phyloP scores from a whole-genome alignment of 1,140 invertebrate genomes.

The Alviniconcha marisindica region DNA sequence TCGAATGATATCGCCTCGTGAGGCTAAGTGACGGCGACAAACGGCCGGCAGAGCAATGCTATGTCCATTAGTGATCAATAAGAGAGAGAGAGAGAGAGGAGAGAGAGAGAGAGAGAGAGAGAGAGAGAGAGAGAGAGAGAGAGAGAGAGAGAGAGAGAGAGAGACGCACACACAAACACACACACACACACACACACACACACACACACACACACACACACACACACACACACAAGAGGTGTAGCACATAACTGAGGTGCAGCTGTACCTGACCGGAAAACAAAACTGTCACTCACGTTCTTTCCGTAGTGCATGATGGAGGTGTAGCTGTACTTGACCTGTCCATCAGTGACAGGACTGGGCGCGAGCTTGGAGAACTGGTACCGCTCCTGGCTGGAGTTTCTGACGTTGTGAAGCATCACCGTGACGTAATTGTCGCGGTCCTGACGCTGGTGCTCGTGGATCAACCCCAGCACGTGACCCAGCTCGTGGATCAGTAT shows the following conservation, averaged over 20 bases:
- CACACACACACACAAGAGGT: constrained; percentile 3
- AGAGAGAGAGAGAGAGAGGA: no score
- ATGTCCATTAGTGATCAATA: no score
- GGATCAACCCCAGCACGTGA: constrained; percentile 53
- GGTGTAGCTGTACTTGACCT: constrained; percentile 78
- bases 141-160: no score
- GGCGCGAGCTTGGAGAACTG: constrained; percentile 76
- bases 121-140: no score
- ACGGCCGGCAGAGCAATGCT: no score
- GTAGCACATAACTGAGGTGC: no score
- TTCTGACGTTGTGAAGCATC: constrained; percentile 81
- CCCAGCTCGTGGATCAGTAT: constrained; percentile 54
- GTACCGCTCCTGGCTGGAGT: constrained; percentile 73
- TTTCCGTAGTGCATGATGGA: constrained; percentile 70
- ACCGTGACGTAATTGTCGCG: constrained; percentile 73
- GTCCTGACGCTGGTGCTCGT: constrained; percentile 55
- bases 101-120: no score
- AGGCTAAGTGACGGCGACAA: no score
- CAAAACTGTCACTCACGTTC: constrained; percentile 49
- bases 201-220: background rate
- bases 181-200: background rate
- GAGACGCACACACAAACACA: no score
- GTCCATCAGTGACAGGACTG: constrained; percentile 73
- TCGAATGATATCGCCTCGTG: no score
- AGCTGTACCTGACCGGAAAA: no score